Conservation (phyloP, 2,888 invertebrate species). For the Leptinotarsa rubiginosa region DNA sequence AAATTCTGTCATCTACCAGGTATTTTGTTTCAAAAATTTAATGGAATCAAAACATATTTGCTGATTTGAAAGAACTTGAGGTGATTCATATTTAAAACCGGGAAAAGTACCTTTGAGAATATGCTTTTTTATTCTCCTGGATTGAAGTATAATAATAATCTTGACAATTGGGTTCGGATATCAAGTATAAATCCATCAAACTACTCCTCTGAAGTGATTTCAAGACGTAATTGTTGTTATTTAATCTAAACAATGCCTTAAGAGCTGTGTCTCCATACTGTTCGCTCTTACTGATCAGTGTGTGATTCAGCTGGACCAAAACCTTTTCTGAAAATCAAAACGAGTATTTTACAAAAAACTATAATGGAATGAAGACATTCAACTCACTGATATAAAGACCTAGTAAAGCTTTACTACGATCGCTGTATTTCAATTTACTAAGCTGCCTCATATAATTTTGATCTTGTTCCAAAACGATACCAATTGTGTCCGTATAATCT, state of each 20-base stretch:
- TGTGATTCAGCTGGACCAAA: slow-evolving; percentile 88
- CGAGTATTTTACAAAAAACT: too few relatives aligned
- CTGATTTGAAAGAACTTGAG: too few relatives aligned
- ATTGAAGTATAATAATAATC: slow-evolving; percentile 89
- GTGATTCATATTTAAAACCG: too few relatives aligned
- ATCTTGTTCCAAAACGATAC: slow-evolving; percentile 75
- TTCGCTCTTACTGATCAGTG: slow-evolving; percentile 91
- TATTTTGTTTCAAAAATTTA: too few relatives aligned
- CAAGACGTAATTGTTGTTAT: slow-evolving; percentile 95
- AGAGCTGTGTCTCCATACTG: slow-evolving; percentile 89
- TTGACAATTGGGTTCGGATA: slow-evolving; percentile 89
- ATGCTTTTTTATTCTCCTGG: slow-evolving; percentile 82
- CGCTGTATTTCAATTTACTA: slow-evolving; percentile 68
- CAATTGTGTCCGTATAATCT: slow-evolving; percentile 82
- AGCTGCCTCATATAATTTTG: slow-evolving; percentile 69
- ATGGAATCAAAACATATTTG: too few relatives aligned
- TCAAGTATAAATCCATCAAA: slow-evolving; percentile 82
- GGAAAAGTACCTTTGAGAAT: slow-evolving; percentile 72
- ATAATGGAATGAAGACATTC: background rate
- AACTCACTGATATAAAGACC: slow-evolving; percentile 84
- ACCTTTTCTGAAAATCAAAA: slow-evolving; percentile 78
- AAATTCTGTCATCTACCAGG: too few relatives aligned
- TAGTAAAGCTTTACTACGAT: slow-evolving; percentile 75
- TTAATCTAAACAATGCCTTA: slow-evolving; percentile 90
- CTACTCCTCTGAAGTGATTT: slow-evolving; percentile 89